phyloP scores from a whole-genome alignment of 2,888 invertebrate genomes.

The Drosophila mercatorum region DNA sequence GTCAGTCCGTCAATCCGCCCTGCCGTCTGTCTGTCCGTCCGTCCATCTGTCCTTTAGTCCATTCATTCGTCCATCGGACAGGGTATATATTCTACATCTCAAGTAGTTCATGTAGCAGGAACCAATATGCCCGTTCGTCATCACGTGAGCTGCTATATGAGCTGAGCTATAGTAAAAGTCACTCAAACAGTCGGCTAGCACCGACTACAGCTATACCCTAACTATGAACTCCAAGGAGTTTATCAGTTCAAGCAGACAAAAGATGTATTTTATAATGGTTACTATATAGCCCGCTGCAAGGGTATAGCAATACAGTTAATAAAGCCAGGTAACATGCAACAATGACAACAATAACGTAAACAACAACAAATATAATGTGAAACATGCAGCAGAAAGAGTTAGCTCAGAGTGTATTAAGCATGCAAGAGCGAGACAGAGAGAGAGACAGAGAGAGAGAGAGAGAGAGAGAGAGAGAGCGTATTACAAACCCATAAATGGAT shows the following conservation, averaged over 20 bases:
- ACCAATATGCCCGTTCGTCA: background rate
- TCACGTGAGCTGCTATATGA: accelerated
- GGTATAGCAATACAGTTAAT: conserved; percentile 2
- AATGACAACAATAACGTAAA: conserved; percentile 2
- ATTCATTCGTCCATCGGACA: too few species aligned
- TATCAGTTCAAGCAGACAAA: too few species aligned
- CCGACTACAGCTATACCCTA: background rate
- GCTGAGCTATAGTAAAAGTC: background rate
- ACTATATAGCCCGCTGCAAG: background rate
- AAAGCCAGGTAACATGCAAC: conserved; percentile 15
- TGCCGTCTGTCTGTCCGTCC: too few species aligned
- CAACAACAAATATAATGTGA: conserved; percentile 10
- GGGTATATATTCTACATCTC: too few species aligned
- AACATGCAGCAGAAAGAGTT: conserved; percentile 13
- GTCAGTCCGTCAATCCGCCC: too few species aligned
- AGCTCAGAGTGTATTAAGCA: conserved; percentile 7
- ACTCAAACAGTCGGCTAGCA: background rate
- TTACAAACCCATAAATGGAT: conserved; percentile 85
- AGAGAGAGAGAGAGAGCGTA: conserved; percentile 24
- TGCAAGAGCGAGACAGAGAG: background rate
- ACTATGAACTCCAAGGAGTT: background rate
- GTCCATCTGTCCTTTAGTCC: too few species aligned
- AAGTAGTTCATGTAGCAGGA: background rate
- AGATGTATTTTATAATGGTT: too few species aligned
- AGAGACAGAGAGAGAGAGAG: conserved; percentile 8